Percentiles rank a stretch among this genome's conserved stretches.
Evolutionary conservation across 2,888 invertebrate genomes (phyloP).

Genomic region (Agrotis puta): DNA sequence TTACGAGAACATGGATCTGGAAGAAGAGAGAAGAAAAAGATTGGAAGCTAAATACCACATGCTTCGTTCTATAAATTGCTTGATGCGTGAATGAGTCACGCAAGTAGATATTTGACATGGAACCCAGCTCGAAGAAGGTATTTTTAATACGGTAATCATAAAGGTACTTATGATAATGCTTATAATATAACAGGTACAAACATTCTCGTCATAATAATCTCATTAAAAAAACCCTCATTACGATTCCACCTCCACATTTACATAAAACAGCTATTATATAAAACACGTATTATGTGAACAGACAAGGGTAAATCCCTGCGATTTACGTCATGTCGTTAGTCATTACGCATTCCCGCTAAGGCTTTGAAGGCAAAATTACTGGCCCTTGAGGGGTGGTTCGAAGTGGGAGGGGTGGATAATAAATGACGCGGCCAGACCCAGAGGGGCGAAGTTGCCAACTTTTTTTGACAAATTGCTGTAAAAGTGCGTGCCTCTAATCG

Average conservation of each 20-base stretch:
- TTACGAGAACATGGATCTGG: too few species aligned
- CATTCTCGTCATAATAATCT: conserved; percentile 5
- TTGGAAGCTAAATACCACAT: too few species aligned
- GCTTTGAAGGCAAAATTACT: conserved; percentile 89
- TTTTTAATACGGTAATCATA: too few species aligned
- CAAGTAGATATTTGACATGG: too few species aligned
- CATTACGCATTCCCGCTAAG: conserved; percentile 89
- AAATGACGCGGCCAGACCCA: conserved; percentile 80
- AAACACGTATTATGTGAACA: conserved; percentile 63
- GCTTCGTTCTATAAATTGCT: fast-evolving
- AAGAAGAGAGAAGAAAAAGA: too few species aligned
- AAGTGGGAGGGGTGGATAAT: conserved; percentile 77
- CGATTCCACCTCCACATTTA: conserved; percentile 27
- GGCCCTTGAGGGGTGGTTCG: conserved; percentile 82
- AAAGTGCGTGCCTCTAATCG: conserved; percentile 84
- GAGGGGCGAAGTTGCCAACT: conserved; percentile 85
- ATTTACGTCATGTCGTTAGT: conserved; percentile 87
- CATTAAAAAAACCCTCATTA: conserved; percentile 35
- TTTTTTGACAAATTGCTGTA: conserved; percentile 90
- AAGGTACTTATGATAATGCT: too few species aligned
- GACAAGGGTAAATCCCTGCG: conserved; percentile 85
- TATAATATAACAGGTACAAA: conserved; percentile 1
- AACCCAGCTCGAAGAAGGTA: not conserved
- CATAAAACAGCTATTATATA: conserved; percentile 51
- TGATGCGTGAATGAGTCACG: not conserved